phyloP scores from a whole-genome alignment of 1,140 invertebrate genomes.

The Diorhabda sublineata region DNA sequence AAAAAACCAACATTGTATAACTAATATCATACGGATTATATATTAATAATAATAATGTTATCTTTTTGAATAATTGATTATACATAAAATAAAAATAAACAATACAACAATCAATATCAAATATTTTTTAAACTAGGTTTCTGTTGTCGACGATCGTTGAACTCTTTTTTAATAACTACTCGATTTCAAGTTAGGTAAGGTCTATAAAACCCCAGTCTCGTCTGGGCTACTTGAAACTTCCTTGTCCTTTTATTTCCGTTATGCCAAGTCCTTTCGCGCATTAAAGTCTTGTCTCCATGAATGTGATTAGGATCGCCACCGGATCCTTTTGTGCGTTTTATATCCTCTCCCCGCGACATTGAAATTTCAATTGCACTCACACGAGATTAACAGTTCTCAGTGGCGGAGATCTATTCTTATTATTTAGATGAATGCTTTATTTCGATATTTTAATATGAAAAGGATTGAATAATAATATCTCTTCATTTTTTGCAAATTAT shows the following conservation, averaged over 20 bases:
- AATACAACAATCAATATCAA: no score
- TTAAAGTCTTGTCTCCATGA: background rate
- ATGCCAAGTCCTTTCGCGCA: background rate
- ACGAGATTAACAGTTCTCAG: background rate
- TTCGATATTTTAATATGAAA: no score
- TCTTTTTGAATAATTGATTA: no score
- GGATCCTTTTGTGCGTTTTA: background rate
- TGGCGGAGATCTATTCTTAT: background rate
- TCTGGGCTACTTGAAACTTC: conserved; percentile 1
- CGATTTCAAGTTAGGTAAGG: background rate
- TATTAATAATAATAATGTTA: no score
- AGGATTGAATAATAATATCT: no score
- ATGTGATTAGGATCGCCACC: background rate
- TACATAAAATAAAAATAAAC: no score
- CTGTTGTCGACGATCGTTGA: background rate
- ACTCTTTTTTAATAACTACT: background rate
- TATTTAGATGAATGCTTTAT: no score
- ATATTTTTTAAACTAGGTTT: background rate
- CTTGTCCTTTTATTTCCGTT: background rate
- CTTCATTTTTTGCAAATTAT: no score
- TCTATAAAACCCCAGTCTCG: background rate
- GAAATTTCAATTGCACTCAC: background rate
- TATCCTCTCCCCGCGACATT: conserved; percentile 1
- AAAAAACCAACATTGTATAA: no score
- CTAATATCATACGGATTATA: no score